phyloP scores from a whole-genome alignment of 2,797 vertebrate genomes.

The Tolypeutes matacus region DNA sequence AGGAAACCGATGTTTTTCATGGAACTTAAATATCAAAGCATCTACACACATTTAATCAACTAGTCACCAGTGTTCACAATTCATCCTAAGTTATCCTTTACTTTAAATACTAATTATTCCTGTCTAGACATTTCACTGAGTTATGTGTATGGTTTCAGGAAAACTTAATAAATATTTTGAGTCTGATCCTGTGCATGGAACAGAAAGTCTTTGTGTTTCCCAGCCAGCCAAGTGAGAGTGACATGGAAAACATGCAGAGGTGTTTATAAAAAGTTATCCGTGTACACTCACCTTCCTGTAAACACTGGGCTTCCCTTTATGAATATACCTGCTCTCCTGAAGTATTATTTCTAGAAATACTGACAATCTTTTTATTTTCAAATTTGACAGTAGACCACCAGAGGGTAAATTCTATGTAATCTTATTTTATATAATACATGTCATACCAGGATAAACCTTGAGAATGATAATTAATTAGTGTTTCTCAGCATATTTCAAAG shows the following conservation, averaged over 20 bases:
- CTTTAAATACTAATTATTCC: conserved; percentile 71
- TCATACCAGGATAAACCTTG: neutral
- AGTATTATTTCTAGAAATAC: conserved; percentile 29
- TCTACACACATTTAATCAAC: conserved; percentile 41
- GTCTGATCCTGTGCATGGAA: conserved; percentile 43
- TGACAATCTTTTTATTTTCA: conserved; percentile 60
- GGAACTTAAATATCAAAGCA: conserved; percentile 60
- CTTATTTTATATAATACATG: neutral
- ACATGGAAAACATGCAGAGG: neutral
- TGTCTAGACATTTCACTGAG: conserved; percentile 71
- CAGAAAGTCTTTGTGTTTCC: conserved; percentile 56
- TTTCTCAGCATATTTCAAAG: conserved; percentile 32
- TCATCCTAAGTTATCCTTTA: conserved; percentile 59
- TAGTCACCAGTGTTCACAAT: conserved; percentile 39
- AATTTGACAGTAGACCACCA: neutral
- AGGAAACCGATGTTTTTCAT: conserved; percentile 24
- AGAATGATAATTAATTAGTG: neutral
- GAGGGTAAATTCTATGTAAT: neutral
- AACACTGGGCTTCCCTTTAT: conserved; percentile 40
- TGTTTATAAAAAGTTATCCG: conserved; percentile 15
- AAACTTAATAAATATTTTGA: conserved; percentile 74
- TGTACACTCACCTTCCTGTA: neutral
- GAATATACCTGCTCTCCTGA: conserved; percentile 71
- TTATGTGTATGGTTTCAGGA: conserved; percentile 58
- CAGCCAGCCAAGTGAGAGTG: conserved; percentile 35